Evolutionary conservation across 2,888 invertebrate genomes (phyloP).

Genomic region (Nymphalis polychloros): DNA sequence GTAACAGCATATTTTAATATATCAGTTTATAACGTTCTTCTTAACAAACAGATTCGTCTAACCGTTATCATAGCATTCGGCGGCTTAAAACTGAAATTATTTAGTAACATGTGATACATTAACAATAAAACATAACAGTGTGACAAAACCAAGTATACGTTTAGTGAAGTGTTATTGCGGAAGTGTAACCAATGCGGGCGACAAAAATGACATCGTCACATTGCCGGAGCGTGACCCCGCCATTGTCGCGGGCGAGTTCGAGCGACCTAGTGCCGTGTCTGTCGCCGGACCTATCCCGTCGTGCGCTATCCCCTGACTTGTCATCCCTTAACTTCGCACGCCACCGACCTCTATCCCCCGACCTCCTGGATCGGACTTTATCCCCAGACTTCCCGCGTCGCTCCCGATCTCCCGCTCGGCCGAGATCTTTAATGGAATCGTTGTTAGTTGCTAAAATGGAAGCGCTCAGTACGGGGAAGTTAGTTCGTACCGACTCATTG

Average conservation of each 20-base stretch:
- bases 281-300: slow-evolving; percentile 68
- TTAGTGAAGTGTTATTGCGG: slow-evolving; percentile 39
- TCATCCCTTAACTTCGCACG: slow-evolving; percentile 56
- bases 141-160: slow-evolving; percentile 37
- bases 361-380: slow-evolving; percentile 58
- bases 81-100: not conserved
- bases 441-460: slow-evolving; percentile 92
- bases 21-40: not conserved
- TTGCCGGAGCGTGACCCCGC: slow-evolving; percentile 76
- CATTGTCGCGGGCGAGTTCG: slow-evolving; percentile 74
- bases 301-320: slow-evolving; percentile 67
- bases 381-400: slow-evolving; percentile 74
- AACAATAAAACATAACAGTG: not conserved
- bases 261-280: slow-evolving; percentile 59
- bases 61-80: not conserved
- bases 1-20: not conserved
- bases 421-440: slow-evolving; percentile 91
- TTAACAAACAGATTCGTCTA: slow-evolving; percentile 24
- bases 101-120: not conserved
- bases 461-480: slow-evolving; percentile 80
- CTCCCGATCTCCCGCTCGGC: slow-evolving; percentile 80
- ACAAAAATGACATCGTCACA: slow-evolving; percentile 80
- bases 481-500: slow-evolving; percentile 88
- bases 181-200: slow-evolving; percentile 64
- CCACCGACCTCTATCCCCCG: slow-evolving; percentile 70